Percentiles rank a stretch among this genome's conserved stretches.
Conservation (phyloP, 2,113 vertebrate species). For the Passerina amoena region DNA sequence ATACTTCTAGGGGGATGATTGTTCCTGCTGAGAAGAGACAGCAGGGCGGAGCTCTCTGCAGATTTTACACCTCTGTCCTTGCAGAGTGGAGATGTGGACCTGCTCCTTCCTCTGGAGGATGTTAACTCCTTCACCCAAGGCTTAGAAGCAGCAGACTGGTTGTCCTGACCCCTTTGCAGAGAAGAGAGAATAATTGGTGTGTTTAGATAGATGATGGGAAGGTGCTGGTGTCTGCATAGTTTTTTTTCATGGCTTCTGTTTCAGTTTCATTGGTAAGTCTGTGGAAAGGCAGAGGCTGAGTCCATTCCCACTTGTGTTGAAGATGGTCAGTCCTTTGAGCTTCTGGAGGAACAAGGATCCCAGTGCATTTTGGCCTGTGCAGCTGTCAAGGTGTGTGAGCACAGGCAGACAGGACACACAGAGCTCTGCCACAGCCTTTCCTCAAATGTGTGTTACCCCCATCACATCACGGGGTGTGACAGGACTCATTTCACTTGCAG, state of each 20-base stretch:
- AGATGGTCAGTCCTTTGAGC: not conserved
- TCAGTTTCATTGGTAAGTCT: not conserved
- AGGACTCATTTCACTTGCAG: not conserved
- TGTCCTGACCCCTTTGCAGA: not conserved
- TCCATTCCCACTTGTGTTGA: not conserved
- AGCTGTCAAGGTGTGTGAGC: not conserved
- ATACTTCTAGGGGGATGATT: not conserved
- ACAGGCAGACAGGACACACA: not conserved
- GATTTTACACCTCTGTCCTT: not conserved
- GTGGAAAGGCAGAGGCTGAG: not conserved
- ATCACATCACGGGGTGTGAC: rapidly evolving
- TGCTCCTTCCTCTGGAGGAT: not conserved
- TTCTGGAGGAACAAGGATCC: not conserved
- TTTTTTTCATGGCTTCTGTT: not conserved
- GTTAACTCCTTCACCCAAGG: not conserved
- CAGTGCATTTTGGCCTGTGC: not conserved
- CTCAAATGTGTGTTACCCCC: not conserved
- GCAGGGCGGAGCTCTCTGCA: not conserved
- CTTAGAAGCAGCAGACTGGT: not conserved
- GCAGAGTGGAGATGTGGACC: not conserved
- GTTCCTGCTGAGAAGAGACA: not conserved
- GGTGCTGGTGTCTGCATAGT: not conserved
- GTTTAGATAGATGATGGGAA: not conserved
- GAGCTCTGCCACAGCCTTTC: not conserved
- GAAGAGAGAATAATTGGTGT: not conserved